phyloP scores from a whole-genome alignment of 2,888 invertebrate species.

The Eilema caniola region DNA sequence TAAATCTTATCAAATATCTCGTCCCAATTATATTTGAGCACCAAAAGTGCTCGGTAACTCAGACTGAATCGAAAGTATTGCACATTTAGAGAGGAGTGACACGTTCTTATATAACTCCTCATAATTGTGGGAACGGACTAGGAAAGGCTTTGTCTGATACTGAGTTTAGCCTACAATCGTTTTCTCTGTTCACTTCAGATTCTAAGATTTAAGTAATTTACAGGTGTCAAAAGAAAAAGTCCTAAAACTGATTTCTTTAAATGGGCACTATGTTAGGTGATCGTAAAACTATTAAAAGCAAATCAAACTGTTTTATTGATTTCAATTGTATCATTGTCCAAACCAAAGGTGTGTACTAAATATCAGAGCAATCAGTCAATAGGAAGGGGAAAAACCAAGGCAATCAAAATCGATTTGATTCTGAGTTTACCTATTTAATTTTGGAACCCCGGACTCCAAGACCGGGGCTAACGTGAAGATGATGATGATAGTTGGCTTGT shows the following conservation, averaged over 20 bases:
- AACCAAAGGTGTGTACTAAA: no score
- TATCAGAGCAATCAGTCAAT: no score
- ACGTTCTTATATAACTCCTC: slow-evolving; percentile 4
- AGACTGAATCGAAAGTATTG: slow-evolving; percentile 16
- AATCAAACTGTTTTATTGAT: no score
- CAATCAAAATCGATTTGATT: no score
- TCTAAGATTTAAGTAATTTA: slow-evolving; percentile 3
- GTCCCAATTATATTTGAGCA: neutral
- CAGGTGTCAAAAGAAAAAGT: neutral
- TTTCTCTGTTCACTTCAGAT: slow-evolving; percentile 4
- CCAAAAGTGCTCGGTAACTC: neutral
- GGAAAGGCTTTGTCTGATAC: slow-evolving; percentile 8
- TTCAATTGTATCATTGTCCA: no score
- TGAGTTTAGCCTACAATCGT: slow-evolving; percentile 3
- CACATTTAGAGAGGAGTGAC: slow-evolving; percentile 16
- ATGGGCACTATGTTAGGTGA: no score
- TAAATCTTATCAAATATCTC: neutral
- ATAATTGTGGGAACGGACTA: slow-evolving; percentile 22
- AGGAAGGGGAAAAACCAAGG: no score
- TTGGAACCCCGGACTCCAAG: no score
- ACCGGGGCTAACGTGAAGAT: no score
- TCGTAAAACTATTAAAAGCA: no score
- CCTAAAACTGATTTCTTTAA: neutral
- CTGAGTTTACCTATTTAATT: no score
- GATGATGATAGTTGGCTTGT: no score